These are phyloP conservation scores for Austrolebias charrua DNA, from an alignment of 2,797 vertebrate genomes.

Conservation along the genomic window DNA sequence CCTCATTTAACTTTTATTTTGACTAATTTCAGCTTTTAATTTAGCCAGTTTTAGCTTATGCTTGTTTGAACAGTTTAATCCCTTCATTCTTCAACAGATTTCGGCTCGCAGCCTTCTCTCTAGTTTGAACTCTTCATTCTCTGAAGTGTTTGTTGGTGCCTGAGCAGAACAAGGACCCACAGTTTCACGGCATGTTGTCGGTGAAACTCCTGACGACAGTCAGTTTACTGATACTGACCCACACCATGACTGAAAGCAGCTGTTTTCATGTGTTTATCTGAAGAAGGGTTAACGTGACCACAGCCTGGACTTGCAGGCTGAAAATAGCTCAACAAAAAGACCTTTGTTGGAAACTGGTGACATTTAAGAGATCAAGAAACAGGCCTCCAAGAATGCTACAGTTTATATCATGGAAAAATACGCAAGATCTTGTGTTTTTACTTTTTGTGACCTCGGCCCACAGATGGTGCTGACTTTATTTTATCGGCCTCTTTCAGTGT, in stretches of 20 bases:
- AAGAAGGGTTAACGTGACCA: background rate
- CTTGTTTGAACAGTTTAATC: no score
- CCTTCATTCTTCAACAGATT: no score
- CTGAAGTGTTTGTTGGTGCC: no score
- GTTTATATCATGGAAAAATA: background rate
- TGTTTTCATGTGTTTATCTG: slow-evolving; percentile 5
- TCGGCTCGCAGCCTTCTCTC: no score
- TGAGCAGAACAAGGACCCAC: background rate
- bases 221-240: slow-evolving; percentile 1
- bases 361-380: background rate
- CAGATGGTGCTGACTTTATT: background rate
- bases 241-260: background rate
- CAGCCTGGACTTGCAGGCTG: background rate
- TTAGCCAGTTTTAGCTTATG: no score
- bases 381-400: background rate
- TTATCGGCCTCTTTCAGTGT: background rate
- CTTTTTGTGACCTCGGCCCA: background rate
- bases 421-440: background rate
- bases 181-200: background rate
- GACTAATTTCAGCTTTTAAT: no score
- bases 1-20: no score
- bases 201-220: background rate
- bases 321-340: background rate
- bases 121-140: no score
- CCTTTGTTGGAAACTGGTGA: background rate